Evolutionary conservation across 2,797 vertebrate species (phyloP), one percentile per base, ranked within the genome.

Genomic region (Harpagifer antarcticus): DNA sequence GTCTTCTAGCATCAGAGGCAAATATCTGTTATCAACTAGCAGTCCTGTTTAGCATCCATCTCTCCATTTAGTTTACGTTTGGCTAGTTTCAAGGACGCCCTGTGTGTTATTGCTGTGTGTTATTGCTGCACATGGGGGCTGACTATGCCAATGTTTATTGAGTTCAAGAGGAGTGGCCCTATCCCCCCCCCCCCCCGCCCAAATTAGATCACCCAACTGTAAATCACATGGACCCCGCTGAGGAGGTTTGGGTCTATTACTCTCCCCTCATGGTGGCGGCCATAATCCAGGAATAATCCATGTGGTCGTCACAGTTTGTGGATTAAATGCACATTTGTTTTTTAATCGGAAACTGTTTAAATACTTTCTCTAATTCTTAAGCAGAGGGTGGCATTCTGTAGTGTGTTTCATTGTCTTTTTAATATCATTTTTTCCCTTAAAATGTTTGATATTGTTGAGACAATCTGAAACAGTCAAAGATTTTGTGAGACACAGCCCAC

Each of bases 141-240:
- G 81, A 72, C 80, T 89, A 81, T 70, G 54, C 72, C 72, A 79
- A 9, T 88, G 88, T 86, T 86, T 85, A 84, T 78, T 81, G 83
- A 78, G 79, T 72, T 79, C 70, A 47, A 87, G 85, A 83, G 88
- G 91, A 83, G 88, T 88, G 86, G 81, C 79, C 33, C 76, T 76
- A 57, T 45, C 57, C 76, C 80, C 66, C 76, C 80, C 66, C 10
- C n/a, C 20, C 20, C 71, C 45, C 27, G 60, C 74, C 70, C 42
- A 86, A 81, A 90, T 91, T 87, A 89, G 82, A 92, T 89, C 85
- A 89, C 57, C 86, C 81, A 68, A 58, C 78, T 81, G 78, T 85
- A 83, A 87, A 85, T 86, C 80, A 74, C 70, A 80, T 74, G 65
- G 45, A 76, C 52, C 20, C 48, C 58, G 74, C 73, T 63, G 55